A percentile compares a stretch with the other conserved stretches of the same genome.
Evolutionary conservation across 2,797 vertebrate genomes (phyloP).

Genomic region (Alectoris magna): DNA sequence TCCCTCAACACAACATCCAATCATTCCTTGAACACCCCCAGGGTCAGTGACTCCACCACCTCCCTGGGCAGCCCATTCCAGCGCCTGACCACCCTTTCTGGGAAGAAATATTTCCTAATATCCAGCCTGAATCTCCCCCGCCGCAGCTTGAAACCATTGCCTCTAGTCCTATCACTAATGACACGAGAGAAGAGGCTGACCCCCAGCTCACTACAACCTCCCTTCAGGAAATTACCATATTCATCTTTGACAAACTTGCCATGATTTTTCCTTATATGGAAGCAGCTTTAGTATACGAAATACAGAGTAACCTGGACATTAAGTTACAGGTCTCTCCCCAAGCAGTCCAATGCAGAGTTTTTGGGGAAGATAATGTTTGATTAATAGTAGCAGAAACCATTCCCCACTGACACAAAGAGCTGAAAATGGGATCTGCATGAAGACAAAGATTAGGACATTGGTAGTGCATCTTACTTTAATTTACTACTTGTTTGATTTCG

Average conservation of each 20-base stretch:
- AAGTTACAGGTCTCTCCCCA: not conserved
- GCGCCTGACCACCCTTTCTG: no score
- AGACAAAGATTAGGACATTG: not conserved
- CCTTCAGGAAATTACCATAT: no score
- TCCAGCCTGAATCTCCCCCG: no score
- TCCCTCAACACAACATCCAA: no score
- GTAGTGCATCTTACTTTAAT: slow-evolving; percentile 59
- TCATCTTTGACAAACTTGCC: not conserved
- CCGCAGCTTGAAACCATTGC: no score
- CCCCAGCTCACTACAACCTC: no score
- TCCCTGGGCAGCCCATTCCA: no score
- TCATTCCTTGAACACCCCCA: no score
- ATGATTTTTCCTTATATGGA: not conserved
- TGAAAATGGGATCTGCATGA: not conserved
- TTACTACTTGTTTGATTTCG: slow-evolving; percentile 17
- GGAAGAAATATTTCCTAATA: no score
- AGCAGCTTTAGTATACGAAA: not conserved
- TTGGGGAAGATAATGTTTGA: accelerated
- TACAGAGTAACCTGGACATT: not conserved
- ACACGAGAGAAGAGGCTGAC: no score
- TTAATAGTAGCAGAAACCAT: not conserved
- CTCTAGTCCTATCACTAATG: no score
- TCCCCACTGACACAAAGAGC: not conserved
- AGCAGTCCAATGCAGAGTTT: not conserved
- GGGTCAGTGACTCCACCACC: no score